A percentile compares a stretch with the other conserved stretches of the same genome.
Conservation (phyloP, 2,797 vertebrate genomes). For the Cynopterus sphinx region DNA sequence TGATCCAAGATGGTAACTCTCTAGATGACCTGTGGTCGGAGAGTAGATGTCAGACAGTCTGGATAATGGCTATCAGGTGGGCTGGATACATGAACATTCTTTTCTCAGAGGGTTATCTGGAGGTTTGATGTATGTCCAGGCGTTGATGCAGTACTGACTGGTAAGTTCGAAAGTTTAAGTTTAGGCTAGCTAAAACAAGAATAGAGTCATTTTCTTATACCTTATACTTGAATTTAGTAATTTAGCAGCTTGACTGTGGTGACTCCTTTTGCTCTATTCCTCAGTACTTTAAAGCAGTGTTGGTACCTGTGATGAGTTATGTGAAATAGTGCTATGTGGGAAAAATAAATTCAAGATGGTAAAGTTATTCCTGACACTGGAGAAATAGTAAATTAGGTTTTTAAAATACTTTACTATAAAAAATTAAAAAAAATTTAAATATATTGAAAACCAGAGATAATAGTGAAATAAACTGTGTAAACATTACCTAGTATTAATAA, state of each 20-base stretch:
- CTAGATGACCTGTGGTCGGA: neutral
- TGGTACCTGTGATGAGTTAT: neutral
- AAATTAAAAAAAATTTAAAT: neutral
- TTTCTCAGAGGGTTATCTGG: neutral
- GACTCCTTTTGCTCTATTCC: neutral
- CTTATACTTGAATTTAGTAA: neutral
- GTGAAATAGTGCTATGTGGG: neutral
- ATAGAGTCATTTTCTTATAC: neutral
- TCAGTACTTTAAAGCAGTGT: neutral
- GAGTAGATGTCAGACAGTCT: neutral
- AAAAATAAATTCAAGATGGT: constrained; percentile 11
- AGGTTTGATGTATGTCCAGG: neutral
- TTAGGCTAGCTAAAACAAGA: neutral
- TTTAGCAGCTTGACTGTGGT: neutral
- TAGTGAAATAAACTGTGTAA: neutral
- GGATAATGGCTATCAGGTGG: neutral
- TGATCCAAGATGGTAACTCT: neutral
- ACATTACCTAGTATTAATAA: neutral
- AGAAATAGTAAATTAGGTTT: neutral
- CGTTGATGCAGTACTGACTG: neutral
- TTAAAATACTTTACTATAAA: neutral
- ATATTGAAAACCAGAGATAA: neutral
- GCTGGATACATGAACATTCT: neutral
- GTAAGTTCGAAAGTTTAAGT: neutral
- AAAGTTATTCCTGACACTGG: neutral